Base-by-base conservation (phyloP, 2,888 invertebrate species). In the Suillia variegata region DNA sequence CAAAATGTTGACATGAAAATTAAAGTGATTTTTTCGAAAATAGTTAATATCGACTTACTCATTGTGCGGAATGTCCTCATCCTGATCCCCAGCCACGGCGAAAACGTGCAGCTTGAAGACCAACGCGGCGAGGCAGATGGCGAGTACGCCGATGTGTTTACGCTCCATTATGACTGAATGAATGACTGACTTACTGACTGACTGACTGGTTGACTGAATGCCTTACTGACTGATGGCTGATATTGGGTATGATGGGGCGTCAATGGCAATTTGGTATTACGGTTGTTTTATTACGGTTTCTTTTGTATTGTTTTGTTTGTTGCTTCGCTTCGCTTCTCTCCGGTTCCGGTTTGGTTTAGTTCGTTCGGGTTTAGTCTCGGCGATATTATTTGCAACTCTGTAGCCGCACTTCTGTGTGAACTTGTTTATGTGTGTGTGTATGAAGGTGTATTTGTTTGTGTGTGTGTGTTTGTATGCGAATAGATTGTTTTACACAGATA, bases 1-100 rank as follows among this genome's bases (percentile, higher is more conserved):
- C n/a, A n/a, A 12, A 31, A 6, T 31, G 31, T 31, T 31, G 6
- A 31, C 12, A 31, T 12, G 31, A 38, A 38, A 38, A 38, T 13
- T 38, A 13, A 38, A 38, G 8, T n/a, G n/a, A 13, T 38, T 38
- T n/a, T n/a, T n/a, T 38, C 38, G 13, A 13, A 38, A 6, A 38
- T n/a, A n/a, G n/a, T n/a, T 38, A n/a, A 2, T 33, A 31, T 20
- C 12, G 24, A 86, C 93, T 92, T 86, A 93, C 93, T 93, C 93
- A 84, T 92, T 91, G 83, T 93, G 93, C 62, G 93, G 93, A 79
- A 93, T 93, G 82, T 93, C 93, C 85, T 93, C 93, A 77, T 92
- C 91, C 83, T 93, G 92, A 84, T 92, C 92, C 49, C 74, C 80
- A 61, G 67, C 63, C 62, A 77, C 77, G 62, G 66, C 66, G 50